These are phyloP conservation scores for Cheilosia impressa DNA, from an alignment of 2,888 invertebrate genomes.

Conservation along the genomic window DNA sequence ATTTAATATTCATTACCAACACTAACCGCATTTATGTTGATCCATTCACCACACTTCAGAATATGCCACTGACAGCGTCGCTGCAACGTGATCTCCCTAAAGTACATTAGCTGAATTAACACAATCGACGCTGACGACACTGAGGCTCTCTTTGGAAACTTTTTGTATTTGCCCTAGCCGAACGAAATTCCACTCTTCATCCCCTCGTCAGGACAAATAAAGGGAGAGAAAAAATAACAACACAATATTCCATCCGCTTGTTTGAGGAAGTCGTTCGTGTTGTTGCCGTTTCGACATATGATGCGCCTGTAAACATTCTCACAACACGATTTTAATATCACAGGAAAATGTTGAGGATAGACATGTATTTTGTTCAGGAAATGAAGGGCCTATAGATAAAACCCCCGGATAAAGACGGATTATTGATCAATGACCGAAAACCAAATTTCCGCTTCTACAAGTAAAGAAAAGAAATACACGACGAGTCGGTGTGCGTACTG, in stretches of 20 bases:
- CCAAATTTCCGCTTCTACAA: conserved; percentile 50
- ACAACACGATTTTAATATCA: conserved; percentile 40
- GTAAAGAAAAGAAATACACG: neutral
- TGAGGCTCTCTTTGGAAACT: conserved; percentile 7
- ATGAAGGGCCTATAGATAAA: conserved; percentile 25
- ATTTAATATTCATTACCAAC: conserved; percentile 23
- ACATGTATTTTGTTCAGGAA: conserved; percentile 28
- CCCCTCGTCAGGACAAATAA: neutral
- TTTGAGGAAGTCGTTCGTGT: conserved; percentile 40
- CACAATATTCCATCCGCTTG: conserved; percentile 28
- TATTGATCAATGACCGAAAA: conserved; percentile 59
- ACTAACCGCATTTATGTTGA: neutral
- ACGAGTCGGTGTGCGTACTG: neutral
- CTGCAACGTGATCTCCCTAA: conserved; percentile 38
- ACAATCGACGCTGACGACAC: conserved; percentile 30
- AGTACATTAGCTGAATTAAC: conserved; percentile 58
- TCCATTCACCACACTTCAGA: neutral
- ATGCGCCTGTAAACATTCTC: conserved; percentile 54
- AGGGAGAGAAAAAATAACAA: neutral
- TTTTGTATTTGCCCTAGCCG: conserved; percentile 2
- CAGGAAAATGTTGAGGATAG: neutral
- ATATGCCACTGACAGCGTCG: neutral
- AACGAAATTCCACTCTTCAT: neutral
- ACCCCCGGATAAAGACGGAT: conserved; percentile 34
- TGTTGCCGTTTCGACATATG: conserved; percentile 20